Base-by-base conservation (phyloP, 2,113 vertebrate species). In the Etia nguti region DNA sequence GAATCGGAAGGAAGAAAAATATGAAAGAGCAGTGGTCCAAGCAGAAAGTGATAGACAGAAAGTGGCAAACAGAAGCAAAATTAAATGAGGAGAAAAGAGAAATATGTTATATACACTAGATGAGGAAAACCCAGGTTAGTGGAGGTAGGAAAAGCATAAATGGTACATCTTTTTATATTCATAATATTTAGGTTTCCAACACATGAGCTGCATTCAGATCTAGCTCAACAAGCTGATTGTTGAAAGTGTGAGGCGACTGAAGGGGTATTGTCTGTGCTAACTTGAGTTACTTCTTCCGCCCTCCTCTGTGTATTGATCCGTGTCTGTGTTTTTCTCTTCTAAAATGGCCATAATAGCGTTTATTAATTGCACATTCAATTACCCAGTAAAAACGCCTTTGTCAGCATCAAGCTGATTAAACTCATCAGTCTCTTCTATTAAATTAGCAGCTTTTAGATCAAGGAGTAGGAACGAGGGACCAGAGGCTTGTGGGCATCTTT, bases 331-430 rank as follows among this genome's bases (percentile, higher is more conserved):
- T 91, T 86, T 70, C 41, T 87, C 50, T 60, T 18, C 79, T 84
- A 52, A 92, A 94, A 92, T 93, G 85, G 52, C 68, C 60, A 68
- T 94, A 94, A 93, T 92, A 84, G 83, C 75, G 60, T 93, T 93
- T 95, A 94, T 95, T 95, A 95, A 95, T 95, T 80, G 81, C 38
- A 79, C 92, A 90, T 95, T 95, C 89, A 94, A 93, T 96, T 94
- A 95, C 92, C 90, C 86, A 92, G 79, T 92, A 88, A 92, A 68
- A 94, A 87, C 60, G 43, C 81, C 86, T 90, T 88, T 79, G 70
- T 93, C 94, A 89, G 85, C 88, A 81, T 86, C 31, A 75, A 82
- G 79, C 81, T 92, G 90, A 96, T 96, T 95, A 95, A 95, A 92
- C 73, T 89, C 90, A 93, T 95, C 94, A 93, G 81, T 95, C 93